Percentiles rank a stretch among this genome's conserved stretches.
phyloP scores from a whole-genome alignment of 2,113 vertebrate species.

The Microcebus jonahi region DNA sequence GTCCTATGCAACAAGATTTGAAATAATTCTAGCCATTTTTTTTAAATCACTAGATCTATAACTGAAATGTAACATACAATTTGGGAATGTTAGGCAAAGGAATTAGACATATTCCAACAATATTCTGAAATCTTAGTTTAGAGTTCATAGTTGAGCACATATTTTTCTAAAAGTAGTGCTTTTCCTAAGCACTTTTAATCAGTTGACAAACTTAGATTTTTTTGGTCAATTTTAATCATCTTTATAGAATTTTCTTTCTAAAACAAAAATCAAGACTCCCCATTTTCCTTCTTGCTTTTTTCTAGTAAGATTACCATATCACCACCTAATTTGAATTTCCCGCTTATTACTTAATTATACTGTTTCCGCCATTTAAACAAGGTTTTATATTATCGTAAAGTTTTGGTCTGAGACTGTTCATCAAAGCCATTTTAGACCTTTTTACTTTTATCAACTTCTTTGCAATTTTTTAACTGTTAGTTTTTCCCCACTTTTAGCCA shows the following conservation, averaged over 20 bases:
- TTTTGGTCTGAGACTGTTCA: not conserved
- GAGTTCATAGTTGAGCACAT: not conserved
- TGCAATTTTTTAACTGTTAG: not conserved
- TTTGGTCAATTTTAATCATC: not conserved
- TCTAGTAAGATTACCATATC: not conserved
- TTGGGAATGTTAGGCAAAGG: not conserved
- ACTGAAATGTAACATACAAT: not conserved
- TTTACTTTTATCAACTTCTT: not conserved
- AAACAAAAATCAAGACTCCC: not conserved
- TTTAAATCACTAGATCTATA: not conserved
- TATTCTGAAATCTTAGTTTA: not conserved
- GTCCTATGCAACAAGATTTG: not conserved
- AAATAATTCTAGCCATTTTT: slow-evolving; percentile 27
- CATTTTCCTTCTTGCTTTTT: not conserved
- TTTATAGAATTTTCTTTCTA: not conserved
- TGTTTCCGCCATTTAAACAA: not conserved
- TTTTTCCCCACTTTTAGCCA: not conserved
- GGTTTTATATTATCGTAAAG: not conserved
- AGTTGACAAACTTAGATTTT: not conserved
- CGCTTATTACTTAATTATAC: not conserved
- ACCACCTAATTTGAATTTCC: slow-evolving; percentile 14
- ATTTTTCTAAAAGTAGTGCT: not conserved
- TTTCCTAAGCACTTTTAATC: not conserved
- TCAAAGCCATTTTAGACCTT: not conserved
- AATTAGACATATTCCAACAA: not conserved